Base-by-base conservation (phyloP, 2,797 vertebrate genomes). In the Cryptoprocta ferox region DNA sequence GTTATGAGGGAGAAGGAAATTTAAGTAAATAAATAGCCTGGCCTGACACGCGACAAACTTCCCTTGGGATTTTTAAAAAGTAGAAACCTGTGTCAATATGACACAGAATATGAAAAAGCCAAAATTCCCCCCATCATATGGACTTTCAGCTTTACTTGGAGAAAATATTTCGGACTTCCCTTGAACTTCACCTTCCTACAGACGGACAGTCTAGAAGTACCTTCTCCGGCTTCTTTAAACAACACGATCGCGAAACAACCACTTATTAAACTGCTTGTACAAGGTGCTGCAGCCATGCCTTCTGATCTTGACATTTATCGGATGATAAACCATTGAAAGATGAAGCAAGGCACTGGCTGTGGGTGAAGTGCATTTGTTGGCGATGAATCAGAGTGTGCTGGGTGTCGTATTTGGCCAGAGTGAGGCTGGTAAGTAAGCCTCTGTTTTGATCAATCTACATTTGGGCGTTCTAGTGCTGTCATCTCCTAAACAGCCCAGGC, bases 11-110 rank as follows among this genome's bases (percentile, higher is more conserved):
- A 79, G 80, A 86, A 86, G 37, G 70, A 73, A 83, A 91, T 79
- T 68, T 75, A 37, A 70, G 32, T 45, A 81, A 94, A 91, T 16
- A 92, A 76, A 81, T 39, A 91, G 48, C 24, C 70, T 97, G 73
- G 73, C 15, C 66, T 24, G 80, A 73, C n/a, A n/a, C 2, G 37
- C 0, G 10, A 32, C 65, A 84, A 71, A 56, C n/a, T 81, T 48
- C 66, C 68, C 71, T 65, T 80, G 84, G 68, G 30, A 45, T 71
- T 87, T 89, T 89, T 91, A 75, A 56, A 90, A 91, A 76, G 91
- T 28, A 78, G 94, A 78, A 87, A 70, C 9, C 11, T n/a, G n/a
- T 61, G 61, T 81, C 39, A 45, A n/a, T 59, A 56, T 78, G 53
- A 59, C 3, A 16, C 0, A 24, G 18, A 32, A 18, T 8, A 3